These are phyloP conservation scores for Luidia sarsii DNA, from an alignment of 53 echinoderm and acorn worm species.

Conservation along the genomic window DNA sequence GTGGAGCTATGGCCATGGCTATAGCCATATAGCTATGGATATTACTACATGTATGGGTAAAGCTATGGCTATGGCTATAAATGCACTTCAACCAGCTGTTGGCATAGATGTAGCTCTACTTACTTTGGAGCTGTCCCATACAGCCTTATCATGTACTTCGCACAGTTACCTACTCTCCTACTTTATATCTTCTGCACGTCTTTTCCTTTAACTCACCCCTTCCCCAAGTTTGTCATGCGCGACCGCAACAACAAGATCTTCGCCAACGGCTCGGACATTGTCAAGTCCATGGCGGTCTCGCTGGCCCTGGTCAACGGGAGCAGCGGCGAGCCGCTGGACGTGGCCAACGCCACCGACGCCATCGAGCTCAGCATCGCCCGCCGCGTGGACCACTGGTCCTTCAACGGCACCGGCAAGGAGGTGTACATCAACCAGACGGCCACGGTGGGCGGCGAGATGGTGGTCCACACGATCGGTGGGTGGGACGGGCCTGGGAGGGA, in stretches of 20 bases:
- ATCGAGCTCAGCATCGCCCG: slow-evolving; percentile 29
- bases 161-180: not conserved
- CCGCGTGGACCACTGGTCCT: not conserved
- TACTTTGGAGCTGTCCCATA: too few species aligned
- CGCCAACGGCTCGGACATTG: not conserved
- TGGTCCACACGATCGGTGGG: slow-evolving; percentile 16
- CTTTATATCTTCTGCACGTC: not conserved
- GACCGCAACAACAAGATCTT: slow-evolving; percentile 53
- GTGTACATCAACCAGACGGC: slow-evolving; percentile 11
- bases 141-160: too few species aligned
- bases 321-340: slow-evolving; percentile 13
- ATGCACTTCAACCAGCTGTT: too few species aligned
- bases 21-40: too few species aligned
- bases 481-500: too few species aligned
- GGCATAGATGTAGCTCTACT: too few species aligned
- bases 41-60: too few species aligned
- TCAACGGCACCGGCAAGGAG: not conserved
- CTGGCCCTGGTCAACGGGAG: slow-evolving; percentile 33
- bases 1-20: too few species aligned
- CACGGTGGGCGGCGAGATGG: slow-evolving; percentile 20
- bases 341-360: slow-evolving; percentile 23
- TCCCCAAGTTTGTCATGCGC: slow-evolving; percentile 29
- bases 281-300: slow-evolving; percentile 37
- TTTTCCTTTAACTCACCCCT: not conserved
- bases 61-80: too few species aligned